These are phyloP conservation scores for Drosophila nigricruria DNA, from an alignment of 2,888 invertebrate species.

Conservation along the genomic window DNA sequence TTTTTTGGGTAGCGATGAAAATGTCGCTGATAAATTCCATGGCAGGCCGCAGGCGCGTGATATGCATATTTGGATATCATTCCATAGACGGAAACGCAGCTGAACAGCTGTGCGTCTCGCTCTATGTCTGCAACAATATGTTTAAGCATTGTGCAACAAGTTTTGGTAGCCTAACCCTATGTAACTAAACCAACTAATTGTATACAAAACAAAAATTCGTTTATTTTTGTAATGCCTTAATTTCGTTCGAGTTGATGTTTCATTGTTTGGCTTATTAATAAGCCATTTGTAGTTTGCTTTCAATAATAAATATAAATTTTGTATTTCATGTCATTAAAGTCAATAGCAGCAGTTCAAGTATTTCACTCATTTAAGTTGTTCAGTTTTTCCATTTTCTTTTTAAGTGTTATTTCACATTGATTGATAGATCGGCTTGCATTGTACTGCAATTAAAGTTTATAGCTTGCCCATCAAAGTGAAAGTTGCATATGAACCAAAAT, in stretches of 20 bases:
- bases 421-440: constrained; percentile 1
- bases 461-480: background rate
- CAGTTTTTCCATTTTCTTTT: constrained; percentile 10
- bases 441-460: constrained; percentile 4
- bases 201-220: constrained; percentile 16
- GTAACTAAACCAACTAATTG: constrained; percentile 31
- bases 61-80: constrained; percentile 65
- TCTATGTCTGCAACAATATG: background rate
- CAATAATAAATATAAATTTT: constrained; percentile 10
- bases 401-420: constrained; percentile 13
- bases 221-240: constrained; percentile 23
- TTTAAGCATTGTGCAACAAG: constrained; percentile 58
- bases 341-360: constrained; percentile 20
- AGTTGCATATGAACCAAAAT: background rate
- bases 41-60: constrained; percentile 50
- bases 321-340: constrained; percentile 17
- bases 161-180: constrained; percentile 29
- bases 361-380: constrained; percentile 19
- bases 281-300: constrained; percentile 17
- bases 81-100: constrained; percentile 64
- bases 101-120: constrained; percentile 48
- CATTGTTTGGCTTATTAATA: constrained; percentile 23
- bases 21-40: constrained; percentile 67
- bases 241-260: constrained; percentile 17
- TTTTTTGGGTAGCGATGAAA: constrained; percentile 42